A percentile compares a stretch with the other conserved stretches of the same genome.
Conservation (phyloP, 2,888 invertebrate species). For the Prenolepis imparis region DNA sequence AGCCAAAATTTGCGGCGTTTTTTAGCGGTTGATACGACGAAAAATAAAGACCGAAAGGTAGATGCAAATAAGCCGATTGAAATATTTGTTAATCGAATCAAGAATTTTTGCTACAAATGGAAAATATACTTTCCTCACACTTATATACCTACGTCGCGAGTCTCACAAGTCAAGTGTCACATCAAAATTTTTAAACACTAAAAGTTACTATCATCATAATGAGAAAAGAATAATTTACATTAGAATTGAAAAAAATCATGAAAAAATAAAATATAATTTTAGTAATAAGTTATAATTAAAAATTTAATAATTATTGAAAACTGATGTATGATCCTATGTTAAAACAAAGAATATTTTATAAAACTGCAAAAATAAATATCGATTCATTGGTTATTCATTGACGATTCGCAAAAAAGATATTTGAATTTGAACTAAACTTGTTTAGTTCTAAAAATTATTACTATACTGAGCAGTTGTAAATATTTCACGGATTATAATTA, state of each 20-base stretch:
- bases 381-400: neutral
- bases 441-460: too few species aligned
- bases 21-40: conserved; percentile 20
- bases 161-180: neutral
- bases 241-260: neutral
- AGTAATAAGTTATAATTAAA: neutral
- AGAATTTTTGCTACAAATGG: neutral
- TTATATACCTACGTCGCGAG: neutral
- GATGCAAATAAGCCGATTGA: neutral
- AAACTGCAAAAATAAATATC: neutral
- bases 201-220: neutral
- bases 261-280: neutral
- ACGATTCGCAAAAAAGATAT: too few species aligned
- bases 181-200: neutral
- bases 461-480: neutral
- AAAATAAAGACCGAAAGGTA: neutral
- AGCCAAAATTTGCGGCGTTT: conserved; percentile 46
- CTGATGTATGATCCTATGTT: too few species aligned
- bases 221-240: conserved; percentile 2
- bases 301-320: too few species aligned
- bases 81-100: neutral
- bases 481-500: neutral
- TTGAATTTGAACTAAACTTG: too few species aligned
- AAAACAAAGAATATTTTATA: neutral
- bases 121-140: neutral